Conservation (phyloP, 1,140 invertebrate genomes). For the Macrocentrus cingulum region DNA sequence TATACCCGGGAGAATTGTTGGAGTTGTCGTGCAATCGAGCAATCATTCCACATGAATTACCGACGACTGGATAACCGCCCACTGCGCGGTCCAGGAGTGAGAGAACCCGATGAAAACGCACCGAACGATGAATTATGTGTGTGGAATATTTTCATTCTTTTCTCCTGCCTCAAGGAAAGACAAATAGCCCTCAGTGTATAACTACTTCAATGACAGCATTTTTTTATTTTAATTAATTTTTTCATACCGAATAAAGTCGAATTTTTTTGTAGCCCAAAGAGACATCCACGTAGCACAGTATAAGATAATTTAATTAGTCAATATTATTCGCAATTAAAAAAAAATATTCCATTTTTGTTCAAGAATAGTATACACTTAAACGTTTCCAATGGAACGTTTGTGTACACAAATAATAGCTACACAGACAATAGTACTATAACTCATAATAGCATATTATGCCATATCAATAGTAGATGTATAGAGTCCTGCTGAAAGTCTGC, state of each 20-base stretch:
- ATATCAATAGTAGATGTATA: conserved; percentile 37
- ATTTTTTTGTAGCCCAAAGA: too few relatives aligned
- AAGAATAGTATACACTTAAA: too few relatives aligned
- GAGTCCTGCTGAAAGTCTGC: conserved; percentile 18
- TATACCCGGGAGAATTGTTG: neutral
- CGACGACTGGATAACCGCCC: conserved; percentile 21
- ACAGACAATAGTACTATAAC: conserved; percentile 44
- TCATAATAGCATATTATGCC: conserved; percentile 46
- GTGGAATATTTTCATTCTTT: conserved; percentile 2
- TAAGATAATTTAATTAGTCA: too few relatives aligned
- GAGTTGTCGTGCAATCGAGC: conserved; percentile 26
- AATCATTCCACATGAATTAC: conserved; percentile 30
- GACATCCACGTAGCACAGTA: too few relatives aligned
- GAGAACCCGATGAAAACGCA: conserved; percentile 22
- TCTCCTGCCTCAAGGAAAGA: neutral
- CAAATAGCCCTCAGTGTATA: conserved; percentile 14
- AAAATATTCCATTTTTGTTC: too few relatives aligned
- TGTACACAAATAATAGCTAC: conserved; percentile 3
- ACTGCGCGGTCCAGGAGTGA: conserved; percentile 24
- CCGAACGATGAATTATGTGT: conserved; percentile 16
- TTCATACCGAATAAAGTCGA: neutral
- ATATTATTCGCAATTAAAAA: too few relatives aligned
- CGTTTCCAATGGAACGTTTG: conserved; percentile 9
- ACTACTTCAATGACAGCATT: neutral
- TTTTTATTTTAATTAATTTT: too few relatives aligned